Base-by-base conservation (phyloP, 1,140 invertebrate genomes). In the Leptopilina boulardi region DNA sequence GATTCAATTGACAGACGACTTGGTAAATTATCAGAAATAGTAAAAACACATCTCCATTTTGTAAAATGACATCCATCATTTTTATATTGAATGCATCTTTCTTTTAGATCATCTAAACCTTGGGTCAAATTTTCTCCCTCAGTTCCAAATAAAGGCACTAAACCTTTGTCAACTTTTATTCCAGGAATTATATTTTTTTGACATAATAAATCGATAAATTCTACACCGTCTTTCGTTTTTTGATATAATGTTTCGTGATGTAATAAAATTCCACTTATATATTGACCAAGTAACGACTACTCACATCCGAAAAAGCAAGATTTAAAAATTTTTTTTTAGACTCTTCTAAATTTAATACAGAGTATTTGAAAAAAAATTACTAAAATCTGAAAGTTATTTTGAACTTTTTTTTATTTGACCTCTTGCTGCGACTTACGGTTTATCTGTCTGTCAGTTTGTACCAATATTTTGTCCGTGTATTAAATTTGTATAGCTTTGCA, bases 171-270 rank as follows among this genome's bases (percentile, higher is more conserved):
- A 73, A 98, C 97, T 91, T 98, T 98, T 90, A 98, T 98, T 41
- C 97, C 97, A 82, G 97, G 96, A 88, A 98, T 96, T 88, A 98
- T 98, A 82, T 95, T 95, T 77, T 94, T 93, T 85, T 96, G 93
- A 89, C 97, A 95, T 82, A 98, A 88, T 11, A 98, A 85, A 56
- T 96, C 93, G 3, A 96, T 93, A 89, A 98, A 96, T 18, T 96
- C 94, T 0, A 94, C 95, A 66, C 96, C 97, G 86, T 97, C 94
- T 79, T 96, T 96, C 34, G 95, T 92, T 89, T 97, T 98, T 92
- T 99, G 98, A 93, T 98, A 98, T 21, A 99, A 92, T 3, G 98
- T 99, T 91, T 99, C 99, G 91, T 99, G 97, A 94, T 98, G 99
- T 70, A 99, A 92, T 85, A 98, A 98, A 8, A 98, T 97, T 51